These are phyloP conservation scores for Acrobasis repandana DNA, from an alignment of 2,888 invertebrate genomes.

Conservation along the genomic window DNA sequence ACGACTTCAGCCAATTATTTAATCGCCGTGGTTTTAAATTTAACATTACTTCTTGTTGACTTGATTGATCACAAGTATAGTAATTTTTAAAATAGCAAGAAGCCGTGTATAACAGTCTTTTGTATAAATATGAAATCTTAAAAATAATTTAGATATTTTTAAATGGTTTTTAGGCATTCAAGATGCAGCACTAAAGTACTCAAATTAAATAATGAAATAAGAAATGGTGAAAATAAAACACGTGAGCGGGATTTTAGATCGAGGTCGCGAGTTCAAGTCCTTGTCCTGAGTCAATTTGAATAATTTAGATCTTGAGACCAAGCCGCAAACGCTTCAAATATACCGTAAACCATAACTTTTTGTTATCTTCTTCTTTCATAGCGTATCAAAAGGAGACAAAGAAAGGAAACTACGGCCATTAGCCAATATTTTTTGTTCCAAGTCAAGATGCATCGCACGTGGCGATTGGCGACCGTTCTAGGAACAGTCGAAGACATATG, in stretches of 20 bases:
- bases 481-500: constrained; percentile 63
- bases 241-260: no score
- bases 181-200: no score
- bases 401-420: constrained; percentile 32
- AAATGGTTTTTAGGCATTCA: no score
- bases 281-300: no score
- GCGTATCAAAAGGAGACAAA: not conserved
- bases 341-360: not conserved
- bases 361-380: not conserved
- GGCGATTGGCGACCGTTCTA: constrained; percentile 65
- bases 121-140: not conserved
- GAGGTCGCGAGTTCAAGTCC: no score
- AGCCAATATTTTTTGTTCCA: constrained; percentile 47
- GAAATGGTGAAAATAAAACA: no score
- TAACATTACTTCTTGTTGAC: not conserved
- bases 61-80: not conserved
- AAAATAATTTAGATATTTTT: not conserved
- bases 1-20: constrained; percentile 35
- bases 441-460: constrained; percentile 62
- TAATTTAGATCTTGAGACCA: not conserved
- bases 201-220: no score
- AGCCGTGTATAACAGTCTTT: not conserved
- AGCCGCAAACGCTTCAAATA: not conserved
- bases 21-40: constrained; percentile 20
- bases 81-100: not conserved